These are phyloP conservation scores for Oplegnathus fasciatus DNA, from an alignment of 2,113 vertebrate species.

Conservation along the genomic window DNA sequence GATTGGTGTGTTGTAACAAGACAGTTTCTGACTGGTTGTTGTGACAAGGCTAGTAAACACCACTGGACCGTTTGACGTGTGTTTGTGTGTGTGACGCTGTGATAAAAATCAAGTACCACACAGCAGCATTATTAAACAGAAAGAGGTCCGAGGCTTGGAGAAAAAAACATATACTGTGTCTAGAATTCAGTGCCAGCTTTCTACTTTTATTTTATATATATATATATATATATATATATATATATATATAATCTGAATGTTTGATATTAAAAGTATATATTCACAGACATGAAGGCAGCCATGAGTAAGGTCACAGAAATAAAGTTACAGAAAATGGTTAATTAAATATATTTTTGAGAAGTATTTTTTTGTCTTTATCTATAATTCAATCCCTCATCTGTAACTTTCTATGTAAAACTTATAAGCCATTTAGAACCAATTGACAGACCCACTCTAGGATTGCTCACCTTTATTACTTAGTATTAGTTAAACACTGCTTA, in stretches of 20 bases:
- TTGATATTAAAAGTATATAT: not conserved
- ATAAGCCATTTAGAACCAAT: no score
- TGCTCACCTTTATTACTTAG: no score
- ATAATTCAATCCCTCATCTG: not conserved
- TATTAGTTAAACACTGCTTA: no score
- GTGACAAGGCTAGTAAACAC: constrained; percentile 69
- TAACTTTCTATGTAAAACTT: no score
- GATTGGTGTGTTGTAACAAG: constrained; percentile 43
- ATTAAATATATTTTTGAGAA: no score
- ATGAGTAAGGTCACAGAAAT: no score
- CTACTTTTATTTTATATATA: not conserved
- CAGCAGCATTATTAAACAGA: constrained; percentile 44
- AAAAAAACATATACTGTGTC: not conserved
- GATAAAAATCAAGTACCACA: constrained; percentile 58
- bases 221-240: not conserved
- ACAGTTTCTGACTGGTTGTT: constrained; percentile 59
- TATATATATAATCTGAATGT: no score
- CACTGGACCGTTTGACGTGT: constrained; percentile 46
- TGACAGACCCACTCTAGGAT: no score
- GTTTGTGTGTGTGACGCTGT: constrained; percentile 45
- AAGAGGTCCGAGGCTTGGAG: not conserved
- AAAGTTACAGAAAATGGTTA: not conserved
- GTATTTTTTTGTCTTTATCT: no score
- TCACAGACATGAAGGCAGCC: not conserved
- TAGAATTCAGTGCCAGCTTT: not conserved